A percentile compares a stretch with the other conserved stretches of the same genome.
Evolutionary conservation across 2,113 vertebrate species (phyloP).

Genomic region (Stercorarius parasiticus): DNA sequence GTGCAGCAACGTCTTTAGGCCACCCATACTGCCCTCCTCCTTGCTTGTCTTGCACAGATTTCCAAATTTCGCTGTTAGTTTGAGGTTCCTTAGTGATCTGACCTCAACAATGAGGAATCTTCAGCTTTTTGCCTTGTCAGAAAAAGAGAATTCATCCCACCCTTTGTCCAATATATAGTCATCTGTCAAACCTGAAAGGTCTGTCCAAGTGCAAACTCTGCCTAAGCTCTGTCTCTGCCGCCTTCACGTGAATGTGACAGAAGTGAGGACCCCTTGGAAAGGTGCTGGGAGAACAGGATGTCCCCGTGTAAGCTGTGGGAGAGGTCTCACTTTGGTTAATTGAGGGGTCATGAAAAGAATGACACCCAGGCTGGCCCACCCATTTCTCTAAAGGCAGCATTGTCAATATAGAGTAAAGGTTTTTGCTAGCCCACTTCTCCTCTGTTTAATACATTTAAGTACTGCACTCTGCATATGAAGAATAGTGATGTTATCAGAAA

Average conservation of each 20-base stretch:
- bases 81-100: neutral
- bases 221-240: neutral
- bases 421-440: neutral
- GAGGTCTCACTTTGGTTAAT: neutral
- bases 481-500: slow-evolving; percentile 52
- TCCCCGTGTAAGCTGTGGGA: accelerated
- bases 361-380: neutral
- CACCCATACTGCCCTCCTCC: neutral
- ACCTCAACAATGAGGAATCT: neutral
- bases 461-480: slow-evolving; percentile 67
- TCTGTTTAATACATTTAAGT: slow-evolving; percentile 69
- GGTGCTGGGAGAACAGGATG: neutral
- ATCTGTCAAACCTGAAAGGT: neutral
- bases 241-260: neutral
- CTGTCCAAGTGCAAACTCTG: neutral
- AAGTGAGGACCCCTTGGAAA: neutral
- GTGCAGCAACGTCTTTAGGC: neutral
- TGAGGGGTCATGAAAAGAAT: neutral
- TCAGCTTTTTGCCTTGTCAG: neutral
- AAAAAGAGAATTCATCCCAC: neutral
- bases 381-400: neutral
- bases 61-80: neutral
- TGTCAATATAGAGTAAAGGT: neutral
- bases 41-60: too few relatives aligned
- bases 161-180: neutral